phyloP scores from a whole-genome alignment of 64 coral and sea anemone species.

The Pachyseris speciosa region DNA sequence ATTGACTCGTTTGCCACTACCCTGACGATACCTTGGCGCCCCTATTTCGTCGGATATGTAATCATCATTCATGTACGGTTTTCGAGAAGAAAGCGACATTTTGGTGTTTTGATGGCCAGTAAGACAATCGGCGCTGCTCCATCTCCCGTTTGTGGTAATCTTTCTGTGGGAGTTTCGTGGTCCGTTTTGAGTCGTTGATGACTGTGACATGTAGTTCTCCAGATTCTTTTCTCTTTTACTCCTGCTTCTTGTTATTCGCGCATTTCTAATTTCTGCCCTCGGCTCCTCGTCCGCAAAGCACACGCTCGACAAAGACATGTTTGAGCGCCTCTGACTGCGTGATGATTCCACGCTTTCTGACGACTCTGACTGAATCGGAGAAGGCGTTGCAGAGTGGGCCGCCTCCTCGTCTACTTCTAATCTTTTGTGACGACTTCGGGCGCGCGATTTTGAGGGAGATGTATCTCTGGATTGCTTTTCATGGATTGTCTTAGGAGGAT shows the following conservation, averaged over 20 bases:
- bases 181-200: background rate
- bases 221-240: background rate
- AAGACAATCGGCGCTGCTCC: slow-evolving; percentile 34
- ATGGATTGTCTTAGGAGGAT: background rate
- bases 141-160: background rate
- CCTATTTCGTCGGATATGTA: slow-evolving; percentile 15
- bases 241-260: background rate
- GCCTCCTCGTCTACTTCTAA: background rate
- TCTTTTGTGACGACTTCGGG: background rate
- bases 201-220: background rate
- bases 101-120: slow-evolving; percentile 27
- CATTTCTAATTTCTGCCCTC: background rate
- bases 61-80: background rate
- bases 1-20: background rate
- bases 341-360: slow-evolving; percentile 45
- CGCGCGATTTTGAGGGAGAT: background rate
- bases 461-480: background rate
- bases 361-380: background rate
- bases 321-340: background rate
- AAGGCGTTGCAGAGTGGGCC: background rate
- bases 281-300: slow-evolving; percentile 61
- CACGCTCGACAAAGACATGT: slow-evolving; percentile 45
- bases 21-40: background rate
- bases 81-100: background rate
- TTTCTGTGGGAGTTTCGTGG: background rate